Percentiles rank a stretch among this genome's conserved stretches.
Evolutionary conservation across 2,888 invertebrate genomes (phyloP).

Genomic region (Aleiodes testaceus): DNA sequence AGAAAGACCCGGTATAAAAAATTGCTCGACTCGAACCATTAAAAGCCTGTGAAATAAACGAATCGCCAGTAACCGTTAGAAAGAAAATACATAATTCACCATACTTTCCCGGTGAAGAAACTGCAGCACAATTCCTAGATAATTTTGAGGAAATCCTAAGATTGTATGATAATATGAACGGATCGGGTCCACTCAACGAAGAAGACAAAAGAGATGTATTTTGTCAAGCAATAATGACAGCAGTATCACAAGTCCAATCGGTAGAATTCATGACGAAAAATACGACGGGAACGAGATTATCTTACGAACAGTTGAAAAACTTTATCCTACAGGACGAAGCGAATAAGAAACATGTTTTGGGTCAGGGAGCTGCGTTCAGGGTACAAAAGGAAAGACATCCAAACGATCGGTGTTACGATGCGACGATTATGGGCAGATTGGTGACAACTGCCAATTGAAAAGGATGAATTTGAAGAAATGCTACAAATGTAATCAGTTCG

Average conservation of each 20-base stretch:
- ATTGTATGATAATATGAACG: conserved; percentile 40
- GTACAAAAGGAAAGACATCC: neutral
- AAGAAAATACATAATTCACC: conserved; percentile 33
- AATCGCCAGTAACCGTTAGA: conserved; percentile 34
- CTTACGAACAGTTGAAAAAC: conserved; percentile 45
- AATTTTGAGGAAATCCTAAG: conserved; percentile 42
- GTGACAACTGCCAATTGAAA: conserved; percentile 37
- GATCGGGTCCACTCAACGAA: conserved; percentile 29
- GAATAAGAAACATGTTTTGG: conserved; percentile 41
- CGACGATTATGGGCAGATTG: neutral
- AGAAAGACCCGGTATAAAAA: conserved; percentile 42
- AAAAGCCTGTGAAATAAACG: conserved; percentile 41
- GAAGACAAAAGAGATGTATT: conserved; percentile 46
- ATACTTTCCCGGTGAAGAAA: conserved; percentile 38
- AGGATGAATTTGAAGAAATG: conserved; percentile 3
- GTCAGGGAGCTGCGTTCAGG: too few relatives aligned
- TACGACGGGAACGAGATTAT: conserved; percentile 43
- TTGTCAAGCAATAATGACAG: conserved; percentile 43
- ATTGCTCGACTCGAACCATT: conserved; percentile 39
- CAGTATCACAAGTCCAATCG: conserved; percentile 45
- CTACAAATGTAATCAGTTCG: conserved; percentile 36
- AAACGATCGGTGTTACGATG: conserved; percentile 2
- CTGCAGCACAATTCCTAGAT: conserved; percentile 37
- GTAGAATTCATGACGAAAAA: conserved; percentile 49
- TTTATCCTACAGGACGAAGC: conserved; percentile 47